Evolutionary conservation across 2,797 vertebrate species (phyloP).

Genomic region (Phoebastria nigripes): DNA sequence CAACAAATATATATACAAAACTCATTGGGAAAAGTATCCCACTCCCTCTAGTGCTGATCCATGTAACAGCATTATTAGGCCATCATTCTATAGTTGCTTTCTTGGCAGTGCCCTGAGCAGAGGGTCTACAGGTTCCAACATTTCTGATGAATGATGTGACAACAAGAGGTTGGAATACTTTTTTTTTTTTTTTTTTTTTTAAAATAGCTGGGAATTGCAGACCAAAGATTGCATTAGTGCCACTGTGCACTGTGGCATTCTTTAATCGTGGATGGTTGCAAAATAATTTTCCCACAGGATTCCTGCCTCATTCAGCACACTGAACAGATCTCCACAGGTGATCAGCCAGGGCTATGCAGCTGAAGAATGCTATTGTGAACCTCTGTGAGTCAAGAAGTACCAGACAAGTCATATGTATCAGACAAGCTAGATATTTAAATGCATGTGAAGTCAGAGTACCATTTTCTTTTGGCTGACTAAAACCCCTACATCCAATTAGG

Average conservation of each 20-base stretch:
- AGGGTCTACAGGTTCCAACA: not conserved
- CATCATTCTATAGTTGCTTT: not conserved
- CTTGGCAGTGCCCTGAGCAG: not conserved
- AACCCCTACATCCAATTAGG: not conserved
- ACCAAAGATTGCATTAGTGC: not conserved
- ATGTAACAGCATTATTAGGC: not conserved
- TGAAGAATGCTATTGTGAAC: not conserved
- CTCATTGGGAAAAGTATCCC: not conserved
- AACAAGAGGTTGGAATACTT: not conserved
- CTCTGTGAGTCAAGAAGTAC: not conserved
- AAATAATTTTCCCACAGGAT: not conserved
- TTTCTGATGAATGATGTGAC: not conserved
- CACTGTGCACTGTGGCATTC: not conserved
- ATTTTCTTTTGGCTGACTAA: not conserved
- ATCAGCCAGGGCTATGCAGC: not conserved
- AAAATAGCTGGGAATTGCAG: not conserved
- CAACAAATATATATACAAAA: not conserved
- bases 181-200: not conserved
- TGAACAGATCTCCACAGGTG: not conserved
- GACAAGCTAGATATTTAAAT: not conserved
- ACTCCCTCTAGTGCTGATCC: not conserved
- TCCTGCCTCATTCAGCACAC: not conserved
- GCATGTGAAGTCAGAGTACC: not conserved
- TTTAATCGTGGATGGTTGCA: not conserved
- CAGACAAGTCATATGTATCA: not conserved